phyloP scores from a whole-genome alignment of 2,888 invertebrate genomes.

The Automeris io region DNA sequence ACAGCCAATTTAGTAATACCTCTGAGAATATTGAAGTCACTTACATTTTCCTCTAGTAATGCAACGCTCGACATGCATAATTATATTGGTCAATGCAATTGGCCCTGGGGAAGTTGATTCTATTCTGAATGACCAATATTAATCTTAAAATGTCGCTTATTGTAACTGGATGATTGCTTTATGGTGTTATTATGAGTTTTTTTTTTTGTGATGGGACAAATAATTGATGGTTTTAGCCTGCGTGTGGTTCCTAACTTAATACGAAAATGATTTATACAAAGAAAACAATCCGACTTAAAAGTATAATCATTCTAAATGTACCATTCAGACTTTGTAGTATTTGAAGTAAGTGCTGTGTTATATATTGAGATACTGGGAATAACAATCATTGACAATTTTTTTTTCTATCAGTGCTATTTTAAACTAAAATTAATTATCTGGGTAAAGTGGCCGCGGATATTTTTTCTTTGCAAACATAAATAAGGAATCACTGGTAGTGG shows the following conservation, averaged over 20 bases:
- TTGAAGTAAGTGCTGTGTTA: no score
- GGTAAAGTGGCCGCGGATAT: no score
- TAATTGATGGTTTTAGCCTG: conserved; percentile 30
- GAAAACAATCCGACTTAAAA: no score
- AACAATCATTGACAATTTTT: no score
- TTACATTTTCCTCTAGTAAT: neutral
- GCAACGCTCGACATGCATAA: neutral
- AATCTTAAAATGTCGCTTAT: conserved; percentile 62
- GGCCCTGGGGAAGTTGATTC: conserved; percentile 51
- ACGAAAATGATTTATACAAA: no score
- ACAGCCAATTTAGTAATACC: conserved; percentile 16
- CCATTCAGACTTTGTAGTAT: no score
- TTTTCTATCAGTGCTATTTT: no score
- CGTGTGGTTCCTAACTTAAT: conserved; percentile 24
- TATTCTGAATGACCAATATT: conserved; percentile 61
- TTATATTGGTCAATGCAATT: conserved; percentile 17
- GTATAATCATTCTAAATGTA: no score
- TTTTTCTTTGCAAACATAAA: no score
- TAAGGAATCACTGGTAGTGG: no score
- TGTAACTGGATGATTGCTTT: conserved; percentile 46
- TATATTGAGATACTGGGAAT: no score
- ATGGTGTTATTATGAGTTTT: conserved; percentile 18
- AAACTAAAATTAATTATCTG: no score
- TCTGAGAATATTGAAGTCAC: neutral
- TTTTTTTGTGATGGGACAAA: conserved; percentile 14